Conservation (phyloP, 2,888 invertebrate genomes). For the Caenorhabditis auriculariae region DNA sequence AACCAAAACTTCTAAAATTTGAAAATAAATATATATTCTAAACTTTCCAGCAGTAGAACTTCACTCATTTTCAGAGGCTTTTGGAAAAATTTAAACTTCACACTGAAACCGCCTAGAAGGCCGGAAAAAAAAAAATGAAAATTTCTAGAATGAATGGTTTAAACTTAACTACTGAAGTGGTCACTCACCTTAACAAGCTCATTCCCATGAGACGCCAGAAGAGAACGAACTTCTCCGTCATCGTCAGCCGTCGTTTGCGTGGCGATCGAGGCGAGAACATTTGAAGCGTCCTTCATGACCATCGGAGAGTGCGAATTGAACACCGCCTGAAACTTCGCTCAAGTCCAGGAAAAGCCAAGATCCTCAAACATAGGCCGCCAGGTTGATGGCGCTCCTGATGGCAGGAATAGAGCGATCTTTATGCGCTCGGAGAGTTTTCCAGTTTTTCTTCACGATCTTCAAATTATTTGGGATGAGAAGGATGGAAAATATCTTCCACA, state of each 20-base stretch:
- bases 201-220: constrained; percentile 25
- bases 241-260: constrained; percentile 12
- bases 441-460: constrained; percentile 30
- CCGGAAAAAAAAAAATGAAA: too few species aligned
- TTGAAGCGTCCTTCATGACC: constrained; percentile 27
- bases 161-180: too few species aligned
- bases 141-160: too few species aligned
- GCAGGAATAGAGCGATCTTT: constrained; percentile 10
- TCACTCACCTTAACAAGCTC: constrained; percentile 21
- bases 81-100: too few species aligned
- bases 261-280: constrained; percentile 31
- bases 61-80: too few species aligned
- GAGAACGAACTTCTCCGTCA: constrained; percentile 16
- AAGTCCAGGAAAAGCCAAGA: background rate
- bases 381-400: constrained; percentile 10
- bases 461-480: background rate
- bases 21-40: too few species aligned
- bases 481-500: background rate
- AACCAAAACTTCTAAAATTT: too few species aligned
- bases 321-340: constrained; percentile 10
- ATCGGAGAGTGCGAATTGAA: constrained; percentile 24
- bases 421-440: constrained; percentile 22
- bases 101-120: too few species aligned
- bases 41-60: too few species aligned
- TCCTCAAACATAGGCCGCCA: constrained; percentile 22